Conservation (phyloP, 1,140 invertebrate species). For the Hycleus cichorii region DNA sequence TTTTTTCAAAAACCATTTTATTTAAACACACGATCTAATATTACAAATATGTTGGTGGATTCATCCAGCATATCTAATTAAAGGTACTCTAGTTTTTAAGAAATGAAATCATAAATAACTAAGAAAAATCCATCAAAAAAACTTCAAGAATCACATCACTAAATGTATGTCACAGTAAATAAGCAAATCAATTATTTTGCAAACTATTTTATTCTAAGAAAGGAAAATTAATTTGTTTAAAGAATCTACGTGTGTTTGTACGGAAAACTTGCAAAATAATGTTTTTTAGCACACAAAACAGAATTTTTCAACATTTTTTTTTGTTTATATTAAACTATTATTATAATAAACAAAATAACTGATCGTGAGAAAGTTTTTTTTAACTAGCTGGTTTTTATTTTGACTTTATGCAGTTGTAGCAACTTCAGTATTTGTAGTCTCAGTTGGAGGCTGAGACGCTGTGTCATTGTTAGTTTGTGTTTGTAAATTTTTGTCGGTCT, state of each 20-base stretch:
- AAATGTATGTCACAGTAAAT: not conserved
- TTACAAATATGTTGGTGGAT: slow-evolving; percentile 10
- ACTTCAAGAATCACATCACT: not conserved
- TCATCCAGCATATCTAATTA: slow-evolving; percentile 7
- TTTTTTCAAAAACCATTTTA: slow-evolving; percentile 18
- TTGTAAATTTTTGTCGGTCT: slow-evolving; percentile 36
- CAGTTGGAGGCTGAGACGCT: slow-evolving; percentile 27
- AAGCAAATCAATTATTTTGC: slow-evolving; percentile 10
- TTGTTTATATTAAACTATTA: too few species aligned
- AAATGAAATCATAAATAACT: not conserved
- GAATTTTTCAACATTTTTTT: too few species aligned
- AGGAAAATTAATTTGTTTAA: slow-evolving; percentile 12
- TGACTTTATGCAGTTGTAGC: slow-evolving; percentile 13
- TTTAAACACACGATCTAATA: slow-evolving; percentile 15
- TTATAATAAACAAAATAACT: slow-evolving; percentile 2
- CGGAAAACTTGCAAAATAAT: slow-evolving; percentile 7
- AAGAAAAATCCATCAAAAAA: too few species aligned
- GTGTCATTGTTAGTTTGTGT: slow-evolving; percentile 16
- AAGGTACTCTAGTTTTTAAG: slow-evolving; percentile 7
- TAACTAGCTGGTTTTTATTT: not conserved
- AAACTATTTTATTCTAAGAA: not conserved
- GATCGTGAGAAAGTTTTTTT: not conserved
- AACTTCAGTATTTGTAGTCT: slow-evolving; percentile 30
- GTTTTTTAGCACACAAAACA: not conserved
- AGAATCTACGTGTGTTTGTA: not conserved